These are phyloP conservation scores for Arnoldichthys spilopterus DNA, from an alignment of 2,797 vertebrate species.

Conservation along the genomic window DNA sequence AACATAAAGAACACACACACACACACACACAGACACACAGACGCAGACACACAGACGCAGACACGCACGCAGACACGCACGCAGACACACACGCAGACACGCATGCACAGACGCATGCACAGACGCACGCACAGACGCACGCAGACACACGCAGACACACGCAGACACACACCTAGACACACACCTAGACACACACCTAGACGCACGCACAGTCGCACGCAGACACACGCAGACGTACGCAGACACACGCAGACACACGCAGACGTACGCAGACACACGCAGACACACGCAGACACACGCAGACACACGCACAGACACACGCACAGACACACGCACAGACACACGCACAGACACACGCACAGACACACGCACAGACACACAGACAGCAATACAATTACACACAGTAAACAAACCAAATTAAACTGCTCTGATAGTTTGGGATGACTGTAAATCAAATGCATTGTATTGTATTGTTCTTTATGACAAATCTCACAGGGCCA, in stretches of 20 bases:
- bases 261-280: neutral
- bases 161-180: neutral
- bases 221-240: neutral
- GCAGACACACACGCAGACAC: too few species aligned
- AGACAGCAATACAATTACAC: neutral
- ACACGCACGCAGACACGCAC: too few species aligned
- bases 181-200: neutral
- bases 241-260: neutral
- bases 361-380: neutral
- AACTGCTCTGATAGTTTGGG: neutral
- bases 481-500: too few species aligned
- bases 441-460: too few species aligned
- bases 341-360: conserved; percentile 1
- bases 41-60: neutral
- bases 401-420: neutral
- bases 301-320: neutral
- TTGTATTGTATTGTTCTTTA: too few species aligned
- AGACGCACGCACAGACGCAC: neutral
- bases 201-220: too few species aligned
- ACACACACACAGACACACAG: neutral
- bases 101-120: neutral
- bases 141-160: neutral
- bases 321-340: neutral
- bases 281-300: too few species aligned
- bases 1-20: neutral